These are phyloP conservation scores for Numenius arquata DNA, from an alignment of 2,113 vertebrate genomes.

Conservation along the genomic window DNA sequence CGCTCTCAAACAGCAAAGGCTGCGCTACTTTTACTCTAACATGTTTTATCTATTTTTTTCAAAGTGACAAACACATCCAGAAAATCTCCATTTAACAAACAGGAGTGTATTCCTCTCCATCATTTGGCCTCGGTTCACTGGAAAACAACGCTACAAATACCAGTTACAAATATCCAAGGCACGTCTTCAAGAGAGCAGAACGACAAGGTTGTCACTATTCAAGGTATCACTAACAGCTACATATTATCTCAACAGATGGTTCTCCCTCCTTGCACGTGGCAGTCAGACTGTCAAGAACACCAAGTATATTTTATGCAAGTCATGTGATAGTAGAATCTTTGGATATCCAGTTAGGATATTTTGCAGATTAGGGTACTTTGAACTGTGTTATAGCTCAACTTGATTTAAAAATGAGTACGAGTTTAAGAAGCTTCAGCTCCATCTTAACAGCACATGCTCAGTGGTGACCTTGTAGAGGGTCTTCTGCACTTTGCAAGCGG, in stretches of 20 bases:
- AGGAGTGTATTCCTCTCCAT: background rate
- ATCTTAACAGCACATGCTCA: background rate
- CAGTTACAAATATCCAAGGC: background rate
- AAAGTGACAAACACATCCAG: background rate
- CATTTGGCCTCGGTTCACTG: background rate
- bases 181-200: background rate
- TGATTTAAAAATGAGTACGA: background rate
- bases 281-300: background rate
- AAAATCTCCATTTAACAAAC: background rate
- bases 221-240: background rate
- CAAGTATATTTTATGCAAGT: background rate
- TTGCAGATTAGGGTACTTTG: background rate
- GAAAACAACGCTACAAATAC: background rate
- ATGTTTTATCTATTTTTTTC: background rate
- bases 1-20: background rate
- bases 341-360: background rate
- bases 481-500: rapidly evolving
- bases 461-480: background rate
- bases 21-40: background rate
- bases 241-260: background rate
- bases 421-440: background rate
- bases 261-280: background rate
- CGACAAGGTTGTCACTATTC: background rate
- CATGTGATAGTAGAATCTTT: background rate
- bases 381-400: background rate